Evolutionary conservation across 2,797 vertebrate species (phyloP).

Genomic region (Lutjanus argentimaculatus): DNA sequence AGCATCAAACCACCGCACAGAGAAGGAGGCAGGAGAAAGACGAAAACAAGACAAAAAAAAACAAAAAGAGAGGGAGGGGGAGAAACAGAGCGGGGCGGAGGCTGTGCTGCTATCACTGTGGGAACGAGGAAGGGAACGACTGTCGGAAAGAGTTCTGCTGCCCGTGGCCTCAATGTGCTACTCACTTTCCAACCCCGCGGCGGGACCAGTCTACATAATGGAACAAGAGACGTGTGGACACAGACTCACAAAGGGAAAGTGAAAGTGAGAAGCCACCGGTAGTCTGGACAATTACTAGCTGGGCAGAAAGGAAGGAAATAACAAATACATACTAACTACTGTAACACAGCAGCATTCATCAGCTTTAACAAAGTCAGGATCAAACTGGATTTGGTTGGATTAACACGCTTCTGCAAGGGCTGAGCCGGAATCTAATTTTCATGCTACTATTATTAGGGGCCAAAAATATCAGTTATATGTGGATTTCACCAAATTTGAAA

Average conservation of each 20-base stretch:
- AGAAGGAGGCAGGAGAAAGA: not conserved
- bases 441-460: not conserved
- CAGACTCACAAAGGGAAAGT: not conserved
- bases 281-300: not conserved
- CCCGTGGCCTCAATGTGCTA: not conserved
- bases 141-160: not conserved
- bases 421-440: not conserved
- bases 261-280: not conserved
- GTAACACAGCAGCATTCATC: not conserved
- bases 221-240: slow-evolving; percentile 1
- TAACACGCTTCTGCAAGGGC: not conserved
- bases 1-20: slow-evolving; percentile 4
- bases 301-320: not conserved
- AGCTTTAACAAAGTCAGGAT: not conserved
- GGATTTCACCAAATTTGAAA: not conserved
- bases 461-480: not conserved
- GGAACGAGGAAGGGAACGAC: not conserved
- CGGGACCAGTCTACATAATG: not conserved
- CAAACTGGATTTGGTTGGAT: not conserved
- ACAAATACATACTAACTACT: not conserved
- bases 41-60: not conserved
- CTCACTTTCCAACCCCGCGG: slow-evolving; percentile 2
- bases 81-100: not conserved
- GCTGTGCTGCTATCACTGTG: not conserved
- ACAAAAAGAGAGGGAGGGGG: not conserved